Evolutionary conservation across 2,113 vertebrate genomes (phyloP), one percentile per base, ranked within the genome.

Genomic region (Lates calcarifer): DNA sequence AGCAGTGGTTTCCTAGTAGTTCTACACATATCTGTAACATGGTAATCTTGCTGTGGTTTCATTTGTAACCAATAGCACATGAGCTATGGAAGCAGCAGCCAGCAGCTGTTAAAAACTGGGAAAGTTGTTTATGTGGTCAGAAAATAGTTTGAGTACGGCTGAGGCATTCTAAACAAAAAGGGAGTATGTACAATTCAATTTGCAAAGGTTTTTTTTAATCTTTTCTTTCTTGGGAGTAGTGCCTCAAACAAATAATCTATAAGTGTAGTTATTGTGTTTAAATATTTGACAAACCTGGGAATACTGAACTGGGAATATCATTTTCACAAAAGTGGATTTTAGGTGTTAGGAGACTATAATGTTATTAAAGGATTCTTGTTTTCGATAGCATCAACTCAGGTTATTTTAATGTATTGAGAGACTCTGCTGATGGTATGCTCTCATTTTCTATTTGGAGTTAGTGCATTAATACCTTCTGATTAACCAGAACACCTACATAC

Each of bases 71-170:
- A 65, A 64, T 45, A 64, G 31, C 60, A 77, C 29, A 80, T 65
- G 66, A 68, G 43, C 51, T 28, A 55, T 78, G 69, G 56, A 55
- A 49, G 58, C n/a, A 43, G 51, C 51, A 55, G 17, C 37, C 64
- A 63, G 58, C 58, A 65, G 57, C 60, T 78, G 76, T 53, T 62
- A 29, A 41, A 29, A 47, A 82, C 61, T 51, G 22, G 58, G n/a
- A 56, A 73, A 70, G 67, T 65, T 84, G 63, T 77, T 74, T 68
- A 78, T 81, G 81, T 82, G 70, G 70, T 62, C 62, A 72, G 57
- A 58, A 60, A 62, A 49, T 26, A 56, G 55, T 60, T 69, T 66
- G 65, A 47, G 68, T 64, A 70, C 53, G 29, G 35, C 31, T 31
- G 0, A 39, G 51, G 24, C 51, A 58, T 51, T 35, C 11, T 13